These are phyloP conservation scores for Ptilorrhoa leucosticta DNA, from an alignment of 2,113 vertebrate genomes.

Conservation along the genomic window DNA sequence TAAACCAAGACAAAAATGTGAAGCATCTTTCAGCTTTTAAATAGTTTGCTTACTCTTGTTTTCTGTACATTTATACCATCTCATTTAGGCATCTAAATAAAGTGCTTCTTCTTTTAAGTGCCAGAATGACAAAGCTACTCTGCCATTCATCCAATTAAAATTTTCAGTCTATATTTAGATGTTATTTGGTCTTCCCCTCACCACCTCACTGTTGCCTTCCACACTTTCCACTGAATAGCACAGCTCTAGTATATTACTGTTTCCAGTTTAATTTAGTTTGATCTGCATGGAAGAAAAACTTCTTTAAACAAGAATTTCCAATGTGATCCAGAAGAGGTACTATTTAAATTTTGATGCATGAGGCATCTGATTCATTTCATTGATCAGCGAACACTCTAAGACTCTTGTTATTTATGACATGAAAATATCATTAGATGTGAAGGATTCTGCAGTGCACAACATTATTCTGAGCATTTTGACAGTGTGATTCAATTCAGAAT, in stretches of 20 bases:
- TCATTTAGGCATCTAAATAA: neutral
- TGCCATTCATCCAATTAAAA: neutral
- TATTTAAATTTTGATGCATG: neutral
- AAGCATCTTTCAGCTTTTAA: neutral
- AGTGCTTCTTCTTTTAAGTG: neutral
- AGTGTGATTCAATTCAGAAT: neutral
- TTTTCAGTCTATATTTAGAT: neutral
- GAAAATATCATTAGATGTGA: neutral
- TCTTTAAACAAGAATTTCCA: neutral
- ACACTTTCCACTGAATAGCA: neutral
- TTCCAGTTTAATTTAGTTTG: neutral
- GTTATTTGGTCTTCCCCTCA: neutral
- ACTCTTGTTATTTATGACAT: neutral
- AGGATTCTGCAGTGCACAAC: neutral
- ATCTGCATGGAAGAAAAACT: neutral
- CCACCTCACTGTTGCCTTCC: neutral
- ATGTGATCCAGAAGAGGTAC: neutral
- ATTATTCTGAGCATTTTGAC: neutral
- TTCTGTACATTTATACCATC: neutral
- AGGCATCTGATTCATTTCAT: conserved; percentile 7
- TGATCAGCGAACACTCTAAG: neutral
- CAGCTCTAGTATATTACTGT: neutral
- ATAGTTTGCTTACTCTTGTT: neutral
- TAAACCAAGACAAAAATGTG: neutral
- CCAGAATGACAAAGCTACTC: neutral